Percentiles rank a stretch among this genome's conserved stretches.
Conservation (phyloP, 2,113 vertebrate species). For the Pionites leucogaster region DNA sequence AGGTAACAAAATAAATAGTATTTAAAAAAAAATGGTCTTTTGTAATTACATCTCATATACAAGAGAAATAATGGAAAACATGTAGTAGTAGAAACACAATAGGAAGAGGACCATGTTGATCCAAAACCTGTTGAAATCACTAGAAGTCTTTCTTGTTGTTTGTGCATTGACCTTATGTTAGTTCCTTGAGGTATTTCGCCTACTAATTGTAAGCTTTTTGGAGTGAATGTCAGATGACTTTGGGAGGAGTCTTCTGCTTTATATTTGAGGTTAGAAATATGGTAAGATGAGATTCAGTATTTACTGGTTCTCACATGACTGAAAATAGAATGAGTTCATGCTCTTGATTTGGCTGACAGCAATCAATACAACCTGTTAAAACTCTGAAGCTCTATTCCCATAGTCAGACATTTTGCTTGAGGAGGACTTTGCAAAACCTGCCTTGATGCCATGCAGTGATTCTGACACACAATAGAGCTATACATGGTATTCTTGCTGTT, state of each 20-base stretch:
- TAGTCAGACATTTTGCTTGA: neutral
- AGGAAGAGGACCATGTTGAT: neutral
- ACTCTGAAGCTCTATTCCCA: neutral
- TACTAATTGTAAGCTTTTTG: neutral
- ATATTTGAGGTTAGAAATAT: neutral
- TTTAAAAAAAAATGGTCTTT: neutral
- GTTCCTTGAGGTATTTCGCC: neutral
- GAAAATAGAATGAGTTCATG: neutral
- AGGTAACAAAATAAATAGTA: neutral
- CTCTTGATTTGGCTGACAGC: neutral
- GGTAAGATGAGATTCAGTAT: neutral
- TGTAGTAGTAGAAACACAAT: neutral
- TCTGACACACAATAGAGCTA: neutral
- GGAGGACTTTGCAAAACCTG: neutral
- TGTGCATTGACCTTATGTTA: neutral
- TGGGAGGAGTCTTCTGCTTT: neutral
- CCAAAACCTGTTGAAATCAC: neutral
- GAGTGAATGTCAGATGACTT: neutral
- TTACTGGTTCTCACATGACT: neutral
- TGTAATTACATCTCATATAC: neutral
- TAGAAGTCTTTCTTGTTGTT: neutral
- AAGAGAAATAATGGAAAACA: neutral
- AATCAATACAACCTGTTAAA: neutral
- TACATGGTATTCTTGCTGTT: accelerated
- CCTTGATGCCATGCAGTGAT: accelerated